Base-by-base conservation (phyloP, 2,888 invertebrate genomes). In the Drosophila melanosoma region DNA sequence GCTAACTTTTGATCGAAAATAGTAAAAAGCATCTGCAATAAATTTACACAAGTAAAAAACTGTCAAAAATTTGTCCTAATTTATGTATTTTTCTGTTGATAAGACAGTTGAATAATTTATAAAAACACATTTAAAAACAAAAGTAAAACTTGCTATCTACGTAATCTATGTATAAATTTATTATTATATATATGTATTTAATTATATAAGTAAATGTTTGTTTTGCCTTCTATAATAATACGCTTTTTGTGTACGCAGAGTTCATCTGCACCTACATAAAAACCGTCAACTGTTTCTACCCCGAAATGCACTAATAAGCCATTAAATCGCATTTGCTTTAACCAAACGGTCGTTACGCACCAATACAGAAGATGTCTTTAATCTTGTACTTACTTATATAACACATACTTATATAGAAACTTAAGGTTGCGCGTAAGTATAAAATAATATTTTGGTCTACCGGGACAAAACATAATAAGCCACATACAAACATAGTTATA, bases 221-320 rank as follows among this genome's bases (percentile, higher is more conserved):
- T 32, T 38, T 38, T 56, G 38, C 4, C n/a, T n/a, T 12, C 56
- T 40, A 10, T 15, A 40, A 20, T 45, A 33, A 17, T 12, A 20
- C 4, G n/a, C 3, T 6, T 35, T 26, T n/a, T n/a, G 33, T 23
- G 12, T 26, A 23, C 45, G 29, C 10, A 3, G n/a, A 40, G 40
- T 40, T 10, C 40, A 6, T 11, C 29, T 29, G 29, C 40, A 57
- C 26, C 17, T 1, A 26, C 51, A 51, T n/a, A 20, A 29, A 36
- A 38, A 6, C 15, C 5, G 20, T 20, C n/a, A 36, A 51, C 15
- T 29, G 60, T 29, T 29, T 29, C 6, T 10, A 12, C 33, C 20
- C 36, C 17, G 45, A 48, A 66, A 69, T 69, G 62, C 68, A 70
- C 79, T 77, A 85, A 80, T 83, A 83, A 79, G 77, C 78, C 71